phyloP scores from a whole-genome alignment of 2,113 vertebrate genomes.

The Narcine bancroftii region DNA sequence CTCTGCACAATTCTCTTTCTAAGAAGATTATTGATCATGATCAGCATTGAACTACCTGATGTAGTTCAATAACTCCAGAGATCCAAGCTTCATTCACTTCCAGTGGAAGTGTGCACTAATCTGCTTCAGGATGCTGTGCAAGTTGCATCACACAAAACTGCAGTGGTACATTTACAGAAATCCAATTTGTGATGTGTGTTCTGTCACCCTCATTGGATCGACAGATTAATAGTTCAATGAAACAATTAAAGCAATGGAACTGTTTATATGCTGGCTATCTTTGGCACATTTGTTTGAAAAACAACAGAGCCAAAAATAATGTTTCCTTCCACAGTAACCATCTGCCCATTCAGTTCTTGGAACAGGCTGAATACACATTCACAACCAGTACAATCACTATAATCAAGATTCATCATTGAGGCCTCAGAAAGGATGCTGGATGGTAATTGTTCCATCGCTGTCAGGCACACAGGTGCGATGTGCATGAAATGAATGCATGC shows the following conservation, averaged over 20 bases:
- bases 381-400: neutral
- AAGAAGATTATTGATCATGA: too few species aligned
- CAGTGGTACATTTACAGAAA: neutral
- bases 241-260: neutral
- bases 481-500: neutral
- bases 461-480: neutral
- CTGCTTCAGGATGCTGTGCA: neutral
- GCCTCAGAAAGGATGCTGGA: neutral
- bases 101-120: neutral
- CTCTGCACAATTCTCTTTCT: too few species aligned
- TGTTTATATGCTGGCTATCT: neutral
- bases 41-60: neutral
- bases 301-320: neutral
- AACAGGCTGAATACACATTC: neutral
- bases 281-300: neutral
- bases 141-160: neutral
- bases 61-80: neutral
- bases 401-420: neutral
- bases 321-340: neutral
- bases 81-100: neutral
- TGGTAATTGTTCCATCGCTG: slow-evolving; percentile 1
- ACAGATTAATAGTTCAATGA: neutral
- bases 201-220: neutral
- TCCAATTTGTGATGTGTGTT: neutral
- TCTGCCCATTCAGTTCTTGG: neutral